phyloP scores from a whole-genome alignment of 2,797 vertebrate species.

The Gymnoscopelus braueri region DNA sequence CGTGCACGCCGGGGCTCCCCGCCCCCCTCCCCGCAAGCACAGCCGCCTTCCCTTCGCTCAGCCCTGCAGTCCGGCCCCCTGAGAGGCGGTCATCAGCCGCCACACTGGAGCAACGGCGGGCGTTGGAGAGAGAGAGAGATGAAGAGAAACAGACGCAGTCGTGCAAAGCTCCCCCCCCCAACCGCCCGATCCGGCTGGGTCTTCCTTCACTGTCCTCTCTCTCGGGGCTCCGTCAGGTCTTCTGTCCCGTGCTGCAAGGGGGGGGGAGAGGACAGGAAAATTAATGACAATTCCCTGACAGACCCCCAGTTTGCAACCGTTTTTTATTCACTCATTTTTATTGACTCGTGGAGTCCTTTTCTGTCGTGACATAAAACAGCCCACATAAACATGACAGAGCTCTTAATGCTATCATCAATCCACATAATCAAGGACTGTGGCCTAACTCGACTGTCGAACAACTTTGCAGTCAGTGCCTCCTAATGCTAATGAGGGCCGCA shows the following conservation, averaged over 20 bases:
- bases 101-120: slow-evolving; percentile 41
- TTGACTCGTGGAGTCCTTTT: slow-evolving; percentile 66
- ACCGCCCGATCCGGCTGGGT: slow-evolving; percentile 22
- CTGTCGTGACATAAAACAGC: slow-evolving; percentile 64
- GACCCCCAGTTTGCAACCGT: slow-evolving; percentile 50
- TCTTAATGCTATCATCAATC: slow-evolving; percentile 64
- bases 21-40: slow-evolving; percentile 21
- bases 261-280: slow-evolving; percentile 62
- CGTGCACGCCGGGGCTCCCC: slow-evolving; percentile 69
- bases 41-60: slow-evolving; percentile 62
- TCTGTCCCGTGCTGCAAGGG: slow-evolving; percentile 65
- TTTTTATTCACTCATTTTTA: slow-evolving; percentile 71
- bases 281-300: slow-evolving; percentile 69
- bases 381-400: slow-evolving; percentile 73
- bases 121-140: slow-evolving; percentile 6
- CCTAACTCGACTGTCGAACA: slow-evolving; percentile 44
- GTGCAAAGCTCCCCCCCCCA: no score
- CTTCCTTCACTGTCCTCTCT: slow-evolving; percentile 67
- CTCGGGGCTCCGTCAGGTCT: slow-evolving; percentile 55
- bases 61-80: slow-evolving; percentile 65
- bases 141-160: slow-evolving; percentile 34
- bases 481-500: slow-evolving; percentile 37
- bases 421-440: slow-evolving; percentile 50
- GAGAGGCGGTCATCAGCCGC: slow-evolving; percentile 75
- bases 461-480: slow-evolving; percentile 49